Percentiles rank a stretch among this genome's conserved stretches.
Evolutionary conservation across 2,113 vertebrate genomes (phyloP).

Genomic region (Labrus mixtus): DNA sequence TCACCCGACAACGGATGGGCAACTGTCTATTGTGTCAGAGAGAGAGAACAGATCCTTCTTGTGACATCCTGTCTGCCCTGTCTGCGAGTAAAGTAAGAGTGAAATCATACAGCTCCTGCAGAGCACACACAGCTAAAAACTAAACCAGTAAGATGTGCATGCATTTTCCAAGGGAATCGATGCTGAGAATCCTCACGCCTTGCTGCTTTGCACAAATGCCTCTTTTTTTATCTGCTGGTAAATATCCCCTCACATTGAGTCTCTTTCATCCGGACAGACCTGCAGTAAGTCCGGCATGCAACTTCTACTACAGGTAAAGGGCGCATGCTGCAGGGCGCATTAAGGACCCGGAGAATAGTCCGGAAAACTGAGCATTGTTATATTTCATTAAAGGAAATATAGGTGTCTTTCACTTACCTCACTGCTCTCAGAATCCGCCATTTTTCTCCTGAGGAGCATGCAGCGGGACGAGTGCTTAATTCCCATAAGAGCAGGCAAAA

Average conservation of each 20-base stretch:
- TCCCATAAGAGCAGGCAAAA: conserved; percentile 91
- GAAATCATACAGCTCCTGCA: neutral
- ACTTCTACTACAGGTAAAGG: conserved; percentile 40
- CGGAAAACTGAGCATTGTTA: neutral
- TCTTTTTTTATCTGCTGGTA: neutral
- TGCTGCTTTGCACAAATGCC: conserved; percentile 10
- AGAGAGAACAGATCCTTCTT: neutral
- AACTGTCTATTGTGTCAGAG: neutral
- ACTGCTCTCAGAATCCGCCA: conserved; percentile 94
- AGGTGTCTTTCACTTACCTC: conserved; percentile 88
- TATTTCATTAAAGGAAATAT: conserved; percentile 1
- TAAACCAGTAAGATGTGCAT: neutral
- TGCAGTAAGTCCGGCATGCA: conserved; percentile 16
- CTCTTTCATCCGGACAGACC: conserved; percentile 19
- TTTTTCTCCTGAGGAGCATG: conserved; percentile 96
- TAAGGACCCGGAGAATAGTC: neutral
- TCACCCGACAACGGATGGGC: neutral
- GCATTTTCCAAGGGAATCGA: neutral
- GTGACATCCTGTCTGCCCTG: neutral
- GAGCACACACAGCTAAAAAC: neutral
- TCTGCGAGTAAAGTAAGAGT: neutral
- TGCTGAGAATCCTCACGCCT: conserved; percentile 6
- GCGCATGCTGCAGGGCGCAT: conserved; percentile 17
- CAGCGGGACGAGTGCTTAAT: conserved; percentile 99
- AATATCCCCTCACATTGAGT: conserved; percentile 1